Percentiles rank a stretch among this genome's conserved stretches.
Evolutionary conservation across 2,113 vertebrate genomes (phyloP).

Genomic region (chimpanzee (Pan troglodytes)): DNA sequence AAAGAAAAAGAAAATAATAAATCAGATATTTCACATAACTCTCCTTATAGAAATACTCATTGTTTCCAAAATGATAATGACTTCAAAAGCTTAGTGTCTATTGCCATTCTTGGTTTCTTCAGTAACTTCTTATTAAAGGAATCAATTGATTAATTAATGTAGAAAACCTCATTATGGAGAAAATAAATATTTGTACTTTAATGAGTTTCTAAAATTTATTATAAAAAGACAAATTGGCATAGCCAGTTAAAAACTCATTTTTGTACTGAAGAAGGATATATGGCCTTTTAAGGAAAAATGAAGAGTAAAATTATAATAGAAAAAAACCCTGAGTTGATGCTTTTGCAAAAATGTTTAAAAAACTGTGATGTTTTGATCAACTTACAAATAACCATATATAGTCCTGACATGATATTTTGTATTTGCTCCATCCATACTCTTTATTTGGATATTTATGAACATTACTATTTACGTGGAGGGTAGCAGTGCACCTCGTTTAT

Average conservation of each 20-base stretch:
- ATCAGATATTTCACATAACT: background rate
- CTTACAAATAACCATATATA: background rate
- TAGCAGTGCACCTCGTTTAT: background rate
- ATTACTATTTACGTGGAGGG: background rate
- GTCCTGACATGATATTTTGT: background rate
- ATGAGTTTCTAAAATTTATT: slow-evolving; percentile 25
- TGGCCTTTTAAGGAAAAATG: slow-evolving; percentile 2
- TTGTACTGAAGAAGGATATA: background rate
- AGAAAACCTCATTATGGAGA: background rate
- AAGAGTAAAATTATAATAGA: background rate
- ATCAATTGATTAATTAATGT: background rate
- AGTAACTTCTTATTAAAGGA: background rate
- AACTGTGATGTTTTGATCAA: background rate
- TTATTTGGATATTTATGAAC: background rate
- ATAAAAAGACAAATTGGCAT: background rate
- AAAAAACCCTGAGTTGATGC: background rate
- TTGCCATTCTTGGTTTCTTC: background rate
- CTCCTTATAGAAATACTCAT: background rate
- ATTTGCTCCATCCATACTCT: background rate
- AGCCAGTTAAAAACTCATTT: background rate
- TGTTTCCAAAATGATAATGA: background rate
- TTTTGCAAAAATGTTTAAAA: background rate
- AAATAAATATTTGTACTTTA: background rate
- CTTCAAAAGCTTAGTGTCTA: background rate
- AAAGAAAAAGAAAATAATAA: background rate